Evolutionary conservation across 2,888 invertebrate species (phyloP), one percentile per base, ranked within the genome.

Genomic region (Augochlorella aurata): DNA sequence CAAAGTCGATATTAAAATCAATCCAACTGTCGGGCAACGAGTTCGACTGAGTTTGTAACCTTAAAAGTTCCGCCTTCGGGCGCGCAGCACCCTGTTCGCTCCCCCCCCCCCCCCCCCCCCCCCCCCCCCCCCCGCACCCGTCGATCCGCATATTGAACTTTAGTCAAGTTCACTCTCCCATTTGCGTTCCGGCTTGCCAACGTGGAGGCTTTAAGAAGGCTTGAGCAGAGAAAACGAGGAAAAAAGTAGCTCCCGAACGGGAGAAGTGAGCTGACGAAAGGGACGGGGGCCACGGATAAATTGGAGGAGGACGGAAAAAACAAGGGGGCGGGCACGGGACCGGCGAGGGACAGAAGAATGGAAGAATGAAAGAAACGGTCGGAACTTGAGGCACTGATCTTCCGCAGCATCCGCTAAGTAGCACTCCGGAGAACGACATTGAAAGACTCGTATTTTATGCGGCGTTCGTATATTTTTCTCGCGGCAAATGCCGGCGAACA

Each of bases 1-100:
- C 88, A 92, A 91, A 92, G 92, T 92, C 92, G 92, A 92, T 93
- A 93, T 93, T 93, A 93, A 92, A 93, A 93, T 93, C 92, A 93
- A 93, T 92, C 90, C 91, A 90, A 92, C 91, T 91, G 92, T 90
- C 91, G 89, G 87, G 83, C 86, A 84, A 87, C 85, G 89, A 91
- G 90, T 92, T 91, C 85, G 83, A 86, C 88, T 85, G 90, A 93
- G 92, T 92, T 92, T 91, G 90, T 90, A 90, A 90, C 90, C 90
- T 91, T 90, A 89, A 91, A 87, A 90, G 87, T 89, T 88, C 70
- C 79, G 75, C 52, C 72, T 5, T 50, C 67, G 67, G 70, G 68
- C 63, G 49, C 54, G 69, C 61, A 18, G 24, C 75, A 29, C 70
- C 68, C 44, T 12, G n/a, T 44, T 45, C 47, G 18, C 50, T 49